Conservation (phyloP, 1,140 invertebrate species). For the Drosophila melanica region DNA sequence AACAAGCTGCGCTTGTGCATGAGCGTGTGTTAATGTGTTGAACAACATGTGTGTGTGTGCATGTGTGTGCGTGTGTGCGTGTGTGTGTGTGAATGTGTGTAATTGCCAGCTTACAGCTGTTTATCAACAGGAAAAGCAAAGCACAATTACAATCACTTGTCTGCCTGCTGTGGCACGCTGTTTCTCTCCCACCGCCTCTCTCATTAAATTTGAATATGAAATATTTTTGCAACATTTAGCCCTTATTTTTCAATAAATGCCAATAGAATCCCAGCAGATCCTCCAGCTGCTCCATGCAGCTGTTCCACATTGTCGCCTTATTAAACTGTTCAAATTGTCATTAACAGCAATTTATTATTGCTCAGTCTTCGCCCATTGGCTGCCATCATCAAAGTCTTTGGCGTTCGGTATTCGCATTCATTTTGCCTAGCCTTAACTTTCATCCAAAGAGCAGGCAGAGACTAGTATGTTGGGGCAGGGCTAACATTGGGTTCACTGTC, state of each 20-base stretch:
- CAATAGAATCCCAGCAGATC: too few relatives aligned
- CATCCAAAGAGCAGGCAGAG: too few relatives aligned
- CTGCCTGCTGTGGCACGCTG: slow-evolving; percentile 4
- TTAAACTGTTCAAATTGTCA: slow-evolving; percentile 35
- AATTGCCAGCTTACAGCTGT: slow-evolving; percentile 27
- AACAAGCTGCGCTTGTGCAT: slow-evolving; percentile 7
- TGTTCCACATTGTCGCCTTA: slow-evolving; percentile 1
- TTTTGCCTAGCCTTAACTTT: too few relatives aligned
- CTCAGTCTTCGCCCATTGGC: slow-evolving; percentile 1
- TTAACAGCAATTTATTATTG: slow-evolving; percentile 12
- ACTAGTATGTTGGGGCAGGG: too few relatives aligned
- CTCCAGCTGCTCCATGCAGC: too few relatives aligned
- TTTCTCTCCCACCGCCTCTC: neutral
- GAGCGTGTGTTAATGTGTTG: neutral
- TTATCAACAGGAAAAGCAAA: slow-evolving; percentile 23
- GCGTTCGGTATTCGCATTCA: too few relatives aligned
- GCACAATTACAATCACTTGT: slow-evolving; percentile 43
- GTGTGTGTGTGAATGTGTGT: neutral
- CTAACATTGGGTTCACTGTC: too few relatives aligned
- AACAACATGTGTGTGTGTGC: neutral
- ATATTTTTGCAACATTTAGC: slow-evolving; percentile 17
- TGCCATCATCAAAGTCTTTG: slow-evolving; percentile 24
- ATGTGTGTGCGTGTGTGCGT: neutral
- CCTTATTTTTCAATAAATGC: slow-evolving; percentile 13
- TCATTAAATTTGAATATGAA: too few relatives aligned